Base-by-base conservation (phyloP, 2,797 vertebrate species). In the Amblyraja radiata region DNA sequence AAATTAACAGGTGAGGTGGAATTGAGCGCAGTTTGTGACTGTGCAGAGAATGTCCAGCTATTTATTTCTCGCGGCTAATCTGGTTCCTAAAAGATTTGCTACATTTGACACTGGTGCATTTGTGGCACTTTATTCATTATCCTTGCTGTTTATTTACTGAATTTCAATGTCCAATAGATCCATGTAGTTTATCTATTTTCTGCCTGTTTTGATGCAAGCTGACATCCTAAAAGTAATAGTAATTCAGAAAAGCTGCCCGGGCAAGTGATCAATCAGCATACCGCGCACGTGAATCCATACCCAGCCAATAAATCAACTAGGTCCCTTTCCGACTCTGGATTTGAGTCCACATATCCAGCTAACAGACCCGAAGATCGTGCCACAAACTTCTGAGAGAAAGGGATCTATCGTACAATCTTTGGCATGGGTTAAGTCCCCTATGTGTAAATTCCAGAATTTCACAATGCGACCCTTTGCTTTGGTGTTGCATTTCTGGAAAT, bases 221-320 rank as follows among this genome's bases (percentile, higher is more conserved):
- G 84, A 91, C 88, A 88, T 73, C 88, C 39, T 11, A 91, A 91
- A 91, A 74, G 65, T 23, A 36, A 74, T 74, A 46, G 36, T 46
- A 73, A 91, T 91, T 91, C 88, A 91, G 88, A 74, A 16, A 91
- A 74, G 68, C 68, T 91, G 88, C 68, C 68, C 1, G 0, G 71
- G 68, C 16, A 6, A 68, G 68, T 74, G 68, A 91, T 91, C 88
- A 91, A 74, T 91, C 88, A 91, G 21, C 88, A 73, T 39, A 25
- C 65, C 73, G 16, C 63, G 46, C 68, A 39, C 9, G 21, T 46
- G 32, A 90, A 91, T 91, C 88, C 25, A 91, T 91, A 74, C 13
- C 10, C 36, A 71, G 14, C 71, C 21, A 91, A 91, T 91, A 73
- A 71, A 74, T 46, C 88, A 91, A 73, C 88, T 25, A 36, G 23